Evolutionary conservation across 1,140 invertebrate species (phyloP).

Genomic region (Oryzaephilus surinamensis): DNA sequence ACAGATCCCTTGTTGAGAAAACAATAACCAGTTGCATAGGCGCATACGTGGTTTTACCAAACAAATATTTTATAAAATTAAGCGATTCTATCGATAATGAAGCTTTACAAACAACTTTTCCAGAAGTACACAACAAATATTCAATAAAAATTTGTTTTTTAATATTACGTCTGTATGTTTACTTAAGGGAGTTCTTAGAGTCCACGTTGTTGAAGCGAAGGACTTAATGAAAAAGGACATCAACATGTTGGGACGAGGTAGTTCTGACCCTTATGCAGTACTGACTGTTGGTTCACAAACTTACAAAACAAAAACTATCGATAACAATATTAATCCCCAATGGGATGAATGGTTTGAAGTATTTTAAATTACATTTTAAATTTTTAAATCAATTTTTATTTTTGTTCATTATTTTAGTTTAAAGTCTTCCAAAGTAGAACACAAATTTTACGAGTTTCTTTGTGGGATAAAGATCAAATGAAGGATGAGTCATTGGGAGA

Average conservation of each 20-base stretch:
- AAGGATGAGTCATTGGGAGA: conserved; percentile 68
- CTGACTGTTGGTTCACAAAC: conserved; percentile 73
- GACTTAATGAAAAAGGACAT: conserved; percentile 84
- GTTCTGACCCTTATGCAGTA: conserved; percentile 85
- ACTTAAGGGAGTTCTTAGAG: conserved; percentile 60
- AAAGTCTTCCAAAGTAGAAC: conserved; percentile 1
- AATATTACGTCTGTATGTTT: conserved; percentile 3
- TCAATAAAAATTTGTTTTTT: not conserved
- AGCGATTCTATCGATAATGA: conserved; percentile 25
- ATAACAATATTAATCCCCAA: conserved; percentile 81
- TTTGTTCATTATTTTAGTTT: not conserved
- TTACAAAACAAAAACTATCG: conserved; percentile 74
- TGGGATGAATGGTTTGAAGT: conserved; percentile 89
- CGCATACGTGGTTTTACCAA: too few species aligned
- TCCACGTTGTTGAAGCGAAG: conserved; percentile 78
- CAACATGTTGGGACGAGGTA: conserved; percentile 52
- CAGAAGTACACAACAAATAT: conserved; percentile 38
- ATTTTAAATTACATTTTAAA: conserved; percentile 23
- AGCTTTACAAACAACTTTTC: conserved; percentile 67
- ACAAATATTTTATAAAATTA: conserved; percentile 6
- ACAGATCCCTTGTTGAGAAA: conserved; percentile 74
- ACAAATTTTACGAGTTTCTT: conserved; percentile 34
- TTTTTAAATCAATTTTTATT: not conserved
- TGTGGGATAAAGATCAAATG: conserved; percentile 63
- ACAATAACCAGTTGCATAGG: conserved; percentile 62